phyloP scores from a whole-genome alignment of 2,113 vertebrate genomes.

The Mesoclemmys tuberculata region DNA sequence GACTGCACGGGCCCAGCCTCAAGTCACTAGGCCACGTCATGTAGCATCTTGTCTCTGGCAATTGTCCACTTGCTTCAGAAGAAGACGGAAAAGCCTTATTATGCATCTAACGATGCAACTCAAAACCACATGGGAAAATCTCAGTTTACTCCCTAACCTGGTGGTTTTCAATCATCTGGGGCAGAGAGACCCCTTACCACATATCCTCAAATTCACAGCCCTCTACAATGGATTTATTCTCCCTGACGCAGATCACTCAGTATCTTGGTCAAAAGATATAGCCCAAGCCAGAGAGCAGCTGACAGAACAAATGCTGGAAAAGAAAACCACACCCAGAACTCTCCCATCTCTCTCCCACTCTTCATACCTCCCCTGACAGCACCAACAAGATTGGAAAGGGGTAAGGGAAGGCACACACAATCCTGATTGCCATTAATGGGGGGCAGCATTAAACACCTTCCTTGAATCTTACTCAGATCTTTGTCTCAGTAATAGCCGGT shows the following conservation, averaged over 20 bases:
- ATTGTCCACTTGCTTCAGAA: fast-evolving
- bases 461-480: fast-evolving
- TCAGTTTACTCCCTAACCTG: not conserved
- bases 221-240: not conserved
- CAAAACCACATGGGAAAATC: not conserved
- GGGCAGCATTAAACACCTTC: not conserved
- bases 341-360: not conserved
- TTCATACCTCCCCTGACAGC: not conserved
- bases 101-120: not conserved
- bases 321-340: not conserved
- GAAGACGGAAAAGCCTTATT: not conserved
- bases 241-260: fast-evolving
- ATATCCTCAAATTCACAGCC: not conserved
- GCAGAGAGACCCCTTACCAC: not conserved
- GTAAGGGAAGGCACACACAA: not conserved
- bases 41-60: not conserved
- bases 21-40: not conserved
- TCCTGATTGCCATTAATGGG: not conserved
- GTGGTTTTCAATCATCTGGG: not conserved
- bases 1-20: not conserved
- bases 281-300: fast-evolving
- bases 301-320: not conserved
- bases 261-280: fast-evolving
- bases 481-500: not conserved
- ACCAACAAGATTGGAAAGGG: not conserved